phyloP scores from a whole-genome alignment of 2,888 invertebrate genomes.

The Loripinus fragilis region DNA sequence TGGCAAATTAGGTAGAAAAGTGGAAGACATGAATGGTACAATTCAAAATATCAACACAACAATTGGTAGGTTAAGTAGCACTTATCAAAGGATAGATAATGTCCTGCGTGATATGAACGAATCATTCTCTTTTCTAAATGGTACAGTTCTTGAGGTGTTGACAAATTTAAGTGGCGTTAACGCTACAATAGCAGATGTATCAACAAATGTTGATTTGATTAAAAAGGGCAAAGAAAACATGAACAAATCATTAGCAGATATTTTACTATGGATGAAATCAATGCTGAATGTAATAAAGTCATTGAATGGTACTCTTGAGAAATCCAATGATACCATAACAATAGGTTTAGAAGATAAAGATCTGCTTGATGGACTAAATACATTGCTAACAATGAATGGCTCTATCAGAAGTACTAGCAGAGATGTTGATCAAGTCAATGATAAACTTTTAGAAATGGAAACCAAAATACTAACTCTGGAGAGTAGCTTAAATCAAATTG shows the following conservation, averaged over 20 bases:
- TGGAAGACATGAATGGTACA: conserved; percentile 36
- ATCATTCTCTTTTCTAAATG: conserved; percentile 39
- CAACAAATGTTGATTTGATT: conserved; percentile 24
- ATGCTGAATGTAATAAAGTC: conserved; percentile 41
- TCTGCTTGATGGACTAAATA: conserved; percentile 44
- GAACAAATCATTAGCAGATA: conserved; percentile 43
- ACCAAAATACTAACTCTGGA: conserved; percentile 26
- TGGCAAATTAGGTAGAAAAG: conserved; percentile 18
- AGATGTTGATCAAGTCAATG: conserved; percentile 49
- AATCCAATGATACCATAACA: conserved; percentile 29
- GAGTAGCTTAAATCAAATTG: conserved; percentile 29
- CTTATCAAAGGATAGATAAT: conserved; percentile 43
- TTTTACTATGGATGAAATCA: conserved; percentile 40
- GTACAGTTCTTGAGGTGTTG: conserved; percentile 53
- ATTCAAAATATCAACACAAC: conserved; percentile 38
- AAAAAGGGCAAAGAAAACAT: conserved; percentile 29
- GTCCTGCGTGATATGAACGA: conserved; percentile 45
- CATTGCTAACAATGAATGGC: conserved; percentile 49
- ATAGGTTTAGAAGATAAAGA: conserved; percentile 38
- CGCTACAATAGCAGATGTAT: conserved; percentile 23
- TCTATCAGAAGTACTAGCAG: conserved; percentile 42
- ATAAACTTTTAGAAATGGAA: conserved; percentile 45
- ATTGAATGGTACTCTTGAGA: conserved; percentile 36
- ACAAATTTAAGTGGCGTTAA: conserved; percentile 39
- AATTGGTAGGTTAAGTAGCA: conserved; percentile 34